Evolutionary conservation across 2,113 vertebrate genomes (phyloP), one percentile per base, ranked within the genome.

Genomic region (Callaeas wilsoni): DNA sequence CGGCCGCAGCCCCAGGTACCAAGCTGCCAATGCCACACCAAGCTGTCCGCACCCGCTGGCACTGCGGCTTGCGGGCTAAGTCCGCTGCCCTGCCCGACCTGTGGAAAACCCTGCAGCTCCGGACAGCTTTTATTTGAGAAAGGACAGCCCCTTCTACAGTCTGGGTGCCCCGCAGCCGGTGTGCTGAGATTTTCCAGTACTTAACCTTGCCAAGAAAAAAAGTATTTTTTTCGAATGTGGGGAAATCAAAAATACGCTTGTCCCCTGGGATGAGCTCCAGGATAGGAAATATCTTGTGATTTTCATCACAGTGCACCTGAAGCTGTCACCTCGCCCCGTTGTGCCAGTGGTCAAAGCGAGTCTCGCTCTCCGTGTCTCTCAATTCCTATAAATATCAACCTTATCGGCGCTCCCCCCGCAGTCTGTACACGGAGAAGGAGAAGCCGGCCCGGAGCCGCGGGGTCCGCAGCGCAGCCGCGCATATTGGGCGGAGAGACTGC

Each of bases 301-400:
- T 84, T 87, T 88, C 73, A n/a, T 63, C 82, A 65, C 29, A 37
- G 65, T 64, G 55, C 89, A 84, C 89, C 89, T 93, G 93, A 56
- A 82, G 50, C 65, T 79, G 89, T 77, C 89, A 75, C 21, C 21
- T 23, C 5, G 20, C 57, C 29, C 37, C 15, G 6, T 7, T 50
- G 47, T 69, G 74, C 44, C 68, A 26, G 87, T 7, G 56, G 39
- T 29, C 23, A 47, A 47, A 29, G 55, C 11, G 20, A 91, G 22
- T 29, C 35, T 52, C 8, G 3, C 46, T 78, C 50, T 22, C 15
- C 10, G 14, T 25, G 18, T 74, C 85, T 59, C 81, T 94, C 86
- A 79, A 4, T 79, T 79, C 73, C 70, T 37, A 53, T 53, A 39
- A 81, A 53, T 50, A 60, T 26, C 93, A 64, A 2, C 49, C 19